Percentiles rank a stretch among this genome's conserved stretches.
phyloP scores from a whole-genome alignment of 2,888 invertebrate species.

The Endotricha flammealis region DNA sequence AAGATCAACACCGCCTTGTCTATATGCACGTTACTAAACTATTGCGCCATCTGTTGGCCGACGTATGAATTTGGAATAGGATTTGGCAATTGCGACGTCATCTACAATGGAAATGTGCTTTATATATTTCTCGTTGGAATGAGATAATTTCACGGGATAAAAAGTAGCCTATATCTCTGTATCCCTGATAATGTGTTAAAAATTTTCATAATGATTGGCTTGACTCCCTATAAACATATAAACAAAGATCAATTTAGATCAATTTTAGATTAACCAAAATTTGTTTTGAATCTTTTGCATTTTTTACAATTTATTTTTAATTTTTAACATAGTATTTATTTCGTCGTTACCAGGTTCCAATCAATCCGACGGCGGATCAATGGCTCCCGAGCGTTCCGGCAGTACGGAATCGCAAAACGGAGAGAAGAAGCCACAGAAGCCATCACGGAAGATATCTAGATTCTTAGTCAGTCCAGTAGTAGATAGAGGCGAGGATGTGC shows the following conservation, averaged over 20 bases:
- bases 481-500: slow-evolving; percentile 65
- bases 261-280: too few relatives aligned
- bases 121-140: background rate
- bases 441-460: slow-evolving; percentile 85
- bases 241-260: too few relatives aligned
- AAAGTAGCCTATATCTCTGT: too few relatives aligned
- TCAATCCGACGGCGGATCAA: slow-evolving; percentile 66
- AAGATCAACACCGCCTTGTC: too few relatives aligned
- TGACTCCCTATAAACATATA: too few relatives aligned
- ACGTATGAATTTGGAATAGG: background rate
- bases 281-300: too few relatives aligned
- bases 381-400: slow-evolving; percentile 55
- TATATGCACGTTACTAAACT: too few relatives aligned
- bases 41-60: too few relatives aligned
- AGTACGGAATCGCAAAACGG: slow-evolving; percentile 58
- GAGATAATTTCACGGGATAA: too few relatives aligned
- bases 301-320: background rate
- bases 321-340: background rate
- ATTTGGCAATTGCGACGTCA: background rate
- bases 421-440: slow-evolving; percentile 69
- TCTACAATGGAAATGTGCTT: too few relatives aligned
- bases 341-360: slow-evolving; percentile 51
- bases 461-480: slow-evolving; percentile 90
- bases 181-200: too few relatives aligned
- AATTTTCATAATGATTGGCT: too few relatives aligned